Conservation (phyloP, 2,888 invertebrate genomes). For the Diloba caeruleocephala region DNA sequence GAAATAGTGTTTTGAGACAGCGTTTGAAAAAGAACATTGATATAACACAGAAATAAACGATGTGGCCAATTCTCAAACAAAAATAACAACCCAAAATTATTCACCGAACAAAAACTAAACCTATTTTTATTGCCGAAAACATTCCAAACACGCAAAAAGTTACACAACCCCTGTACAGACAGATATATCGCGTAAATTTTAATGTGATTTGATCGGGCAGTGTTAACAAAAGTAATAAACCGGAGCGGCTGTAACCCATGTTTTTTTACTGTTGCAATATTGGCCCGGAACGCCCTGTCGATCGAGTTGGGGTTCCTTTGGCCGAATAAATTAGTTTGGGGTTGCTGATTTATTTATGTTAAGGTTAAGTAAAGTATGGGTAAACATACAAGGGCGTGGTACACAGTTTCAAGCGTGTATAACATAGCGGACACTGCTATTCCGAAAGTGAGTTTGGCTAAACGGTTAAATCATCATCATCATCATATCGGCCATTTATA, state of each 20-base stretch:
- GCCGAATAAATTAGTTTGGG: conserved; percentile 37
- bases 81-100: not conserved
- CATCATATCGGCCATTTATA: too few relatives aligned
- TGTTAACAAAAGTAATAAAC: conserved; percentile 60
- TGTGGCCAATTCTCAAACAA: too few relatives aligned
- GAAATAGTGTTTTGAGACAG: too few relatives aligned
- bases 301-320: conserved; percentile 37
- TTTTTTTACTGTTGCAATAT: conserved; percentile 55
- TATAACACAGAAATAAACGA: too few relatives aligned
- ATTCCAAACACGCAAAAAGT: conserved; percentile 11
- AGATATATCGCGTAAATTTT: conserved; percentile 46
- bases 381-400: not conserved
- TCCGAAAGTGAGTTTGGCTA: too few relatives aligned
- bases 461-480: too few relatives aligned
- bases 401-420: not conserved
- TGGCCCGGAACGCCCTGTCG: conserved; percentile 40
- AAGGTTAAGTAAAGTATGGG: conserved; percentile 2
- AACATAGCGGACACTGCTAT: not conserved
- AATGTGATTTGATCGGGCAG: conserved; percentile 51
- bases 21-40: too few relatives aligned
- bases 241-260: conserved; percentile 33
- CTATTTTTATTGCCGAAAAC: not conserved
- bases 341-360: conserved; percentile 17
- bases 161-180: conserved; percentile 11
- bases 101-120: not conserved